Base-by-base conservation (phyloP, 2,888 invertebrate species). In the Tribolium freemani region DNA sequence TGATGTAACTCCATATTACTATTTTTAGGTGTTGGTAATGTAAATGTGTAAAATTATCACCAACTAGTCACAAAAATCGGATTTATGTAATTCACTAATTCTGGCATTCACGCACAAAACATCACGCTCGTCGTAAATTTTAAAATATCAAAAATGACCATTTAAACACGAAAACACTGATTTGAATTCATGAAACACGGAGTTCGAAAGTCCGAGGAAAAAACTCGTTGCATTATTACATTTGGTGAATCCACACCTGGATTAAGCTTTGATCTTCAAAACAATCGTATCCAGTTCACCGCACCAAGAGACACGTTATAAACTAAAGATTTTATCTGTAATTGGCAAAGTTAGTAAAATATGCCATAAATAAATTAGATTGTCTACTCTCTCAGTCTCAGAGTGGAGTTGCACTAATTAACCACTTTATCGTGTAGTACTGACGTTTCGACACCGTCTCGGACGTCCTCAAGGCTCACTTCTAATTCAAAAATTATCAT, bases 281-380 rank as follows among this genome's bases (percentile, higher is more conserved):
- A 66, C 66, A 66, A 54, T 66, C 66, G 53, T 16, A 44, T 66
- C 45, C 46, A 54, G 45, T 66, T 54, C 54, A 66, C 21, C 13
- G 66, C 66, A 11, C n/a, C 50, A 26, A 20, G 61, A 61, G n/a
- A 44, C 58, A 51, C 5, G 50, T 63, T 63, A 63, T 50, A 48
- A 60, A 45, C 30, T 61, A 10, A 11, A 53, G 66, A 66, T 66
- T 54, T 66, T 66, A 66, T 66, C 66, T 53, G 66, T 66, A 66
- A 66, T 66, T 66, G 66, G 54, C 66, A 66, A 66, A 66, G 54
- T 66, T 66, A 3, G 45, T 54, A 38, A 63, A 63, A 51, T 63
- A 63, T 63, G 63, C 63, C 63, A 50, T 63, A 63, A 63, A 63
- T 63, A 63, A 63, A 63, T 63, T 63, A 63, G 3, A 54, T 6